phyloP scores from a whole-genome alignment of 1,140 invertebrate genomes.

The Danaus melanippus region DNA sequence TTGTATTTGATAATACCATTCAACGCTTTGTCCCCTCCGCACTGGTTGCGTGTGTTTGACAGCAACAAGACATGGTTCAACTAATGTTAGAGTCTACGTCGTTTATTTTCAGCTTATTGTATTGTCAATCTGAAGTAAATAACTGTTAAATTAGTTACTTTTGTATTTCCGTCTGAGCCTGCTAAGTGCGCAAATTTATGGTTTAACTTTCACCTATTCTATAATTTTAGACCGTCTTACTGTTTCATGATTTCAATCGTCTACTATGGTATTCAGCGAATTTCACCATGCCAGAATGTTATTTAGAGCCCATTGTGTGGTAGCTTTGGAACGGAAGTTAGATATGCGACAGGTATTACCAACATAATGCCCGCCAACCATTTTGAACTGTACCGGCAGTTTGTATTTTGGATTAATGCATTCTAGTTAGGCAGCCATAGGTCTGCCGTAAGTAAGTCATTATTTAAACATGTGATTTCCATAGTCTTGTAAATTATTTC shows the following conservation, averaged over 20 bases:
- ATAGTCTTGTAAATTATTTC: slow-evolving; percentile 2
- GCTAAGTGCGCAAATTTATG: slow-evolving; percentile 5
- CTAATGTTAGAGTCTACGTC: no score
- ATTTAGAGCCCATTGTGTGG: slow-evolving; percentile 34
- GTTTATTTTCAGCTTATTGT: no score
- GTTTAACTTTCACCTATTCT: slow-evolving; percentile 13
- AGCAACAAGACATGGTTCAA: no score
- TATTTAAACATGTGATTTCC: slow-evolving; percentile 7
- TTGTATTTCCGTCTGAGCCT: slow-evolving; percentile 4
- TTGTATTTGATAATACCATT: no score
- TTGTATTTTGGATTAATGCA: slow-evolving; percentile 21
- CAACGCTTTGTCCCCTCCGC: no score
- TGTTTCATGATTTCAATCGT: slow-evolving; percentile 22
- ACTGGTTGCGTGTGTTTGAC: no score
- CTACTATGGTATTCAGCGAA: slow-evolving; percentile 26
- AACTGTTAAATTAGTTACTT: background rate
- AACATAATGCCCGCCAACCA: slow-evolving; percentile 23
- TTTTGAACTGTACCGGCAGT: slow-evolving; percentile 22
- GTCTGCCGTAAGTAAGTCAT: slow-evolving; percentile 9
- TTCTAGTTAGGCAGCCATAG: slow-evolving; percentile 16
- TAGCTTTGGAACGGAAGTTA: slow-evolving; percentile 30
- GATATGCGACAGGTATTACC: slow-evolving; percentile 35
- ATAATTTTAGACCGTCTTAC: slow-evolving; percentile 12
- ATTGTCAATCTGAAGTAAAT: no score
- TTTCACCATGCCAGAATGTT: slow-evolving; percentile 29